A percentile compares a stretch with the other conserved stretches of the same genome.
These are phyloP conservation scores for Petrolisthes manimaculis DNA, from an alignment of 2,888 invertebrate genomes.

Conservation along the genomic window DNA sequence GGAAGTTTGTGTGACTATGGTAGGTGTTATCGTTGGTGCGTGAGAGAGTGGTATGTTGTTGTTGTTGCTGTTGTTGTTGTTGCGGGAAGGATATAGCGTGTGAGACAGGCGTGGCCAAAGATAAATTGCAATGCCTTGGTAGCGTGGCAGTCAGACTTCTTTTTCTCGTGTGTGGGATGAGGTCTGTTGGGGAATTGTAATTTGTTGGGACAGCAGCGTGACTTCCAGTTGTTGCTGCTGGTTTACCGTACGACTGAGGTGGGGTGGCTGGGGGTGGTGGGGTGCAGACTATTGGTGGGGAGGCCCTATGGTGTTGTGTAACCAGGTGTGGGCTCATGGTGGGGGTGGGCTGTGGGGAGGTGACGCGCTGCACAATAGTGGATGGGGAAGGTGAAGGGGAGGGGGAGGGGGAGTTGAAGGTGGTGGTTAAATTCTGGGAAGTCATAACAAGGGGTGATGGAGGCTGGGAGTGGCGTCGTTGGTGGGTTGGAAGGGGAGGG, in stretches of 20 bases:
- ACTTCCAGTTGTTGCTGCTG: too few relatives aligned
- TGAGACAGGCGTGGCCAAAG: neutral
- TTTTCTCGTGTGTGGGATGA: neutral
- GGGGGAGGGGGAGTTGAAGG: neutral
- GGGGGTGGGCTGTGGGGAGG: slow-evolving; percentile 17
- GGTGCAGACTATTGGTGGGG: too few relatives aligned
- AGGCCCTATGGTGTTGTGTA: too few relatives aligned
- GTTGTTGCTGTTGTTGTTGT: too few relatives aligned
- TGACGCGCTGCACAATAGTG: neutral
- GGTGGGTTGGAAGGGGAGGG: slow-evolving; percentile 2
- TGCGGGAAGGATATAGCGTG: too few relatives aligned
- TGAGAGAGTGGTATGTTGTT: too few relatives aligned
- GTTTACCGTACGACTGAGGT: neutral
- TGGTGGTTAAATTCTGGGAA: too few relatives aligned
- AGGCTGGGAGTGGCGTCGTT: neutral
- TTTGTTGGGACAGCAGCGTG: neutral
- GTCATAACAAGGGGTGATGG: too few relatives aligned
- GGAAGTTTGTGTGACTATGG: neutral
- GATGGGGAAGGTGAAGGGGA: neutral
- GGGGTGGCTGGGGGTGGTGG: too few relatives aligned
- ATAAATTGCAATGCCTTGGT: neutral
- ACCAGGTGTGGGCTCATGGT: too few relatives aligned
- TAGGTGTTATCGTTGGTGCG: too few relatives aligned
- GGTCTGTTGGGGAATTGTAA: neutral
- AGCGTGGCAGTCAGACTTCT: neutral